A percentile compares a stretch with the other conserved stretches of the same genome.
Conservation (phyloP, 1,140 invertebrate species). For the Neocloeon triangulifer region DNA sequence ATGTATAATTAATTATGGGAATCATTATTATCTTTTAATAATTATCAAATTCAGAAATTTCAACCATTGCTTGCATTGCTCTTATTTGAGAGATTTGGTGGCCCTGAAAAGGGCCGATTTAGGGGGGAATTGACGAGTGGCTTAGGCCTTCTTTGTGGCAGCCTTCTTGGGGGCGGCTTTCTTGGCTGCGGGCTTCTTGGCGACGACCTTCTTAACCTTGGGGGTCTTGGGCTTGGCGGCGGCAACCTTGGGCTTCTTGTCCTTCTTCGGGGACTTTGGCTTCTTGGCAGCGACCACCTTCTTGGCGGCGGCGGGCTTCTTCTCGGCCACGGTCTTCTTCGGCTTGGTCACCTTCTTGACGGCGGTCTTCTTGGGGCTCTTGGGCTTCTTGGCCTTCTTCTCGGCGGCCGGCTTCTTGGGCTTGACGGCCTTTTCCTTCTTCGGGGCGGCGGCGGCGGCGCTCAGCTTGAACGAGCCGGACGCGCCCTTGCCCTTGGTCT, state of each 20-base stretch:
- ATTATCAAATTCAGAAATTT: no score
- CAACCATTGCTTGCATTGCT: no score
- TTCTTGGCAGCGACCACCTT: no score
- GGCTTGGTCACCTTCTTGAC: constrained; percentile 6
- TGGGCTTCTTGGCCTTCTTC: constrained; percentile 8
- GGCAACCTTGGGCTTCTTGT: constrained; percentile 7
- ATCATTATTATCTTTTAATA: no score
- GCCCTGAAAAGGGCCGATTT: no score
- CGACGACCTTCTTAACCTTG: constrained; percentile 9
- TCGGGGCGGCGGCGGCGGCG: not conserved
- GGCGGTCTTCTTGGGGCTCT: constrained; percentile 7
- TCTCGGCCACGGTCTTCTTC: constrained; percentile 6
- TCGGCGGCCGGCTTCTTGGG: not conserved
- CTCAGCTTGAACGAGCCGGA: constrained; percentile 28
- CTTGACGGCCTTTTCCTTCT: constrained; percentile 2
- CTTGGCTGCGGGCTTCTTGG: constrained; percentile 8
- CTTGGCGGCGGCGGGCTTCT: constrained; percentile 6
- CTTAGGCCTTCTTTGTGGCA: no score
- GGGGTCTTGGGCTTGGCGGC: constrained; percentile 2
- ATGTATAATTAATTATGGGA: no score
- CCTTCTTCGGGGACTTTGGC: constrained; percentile 7
- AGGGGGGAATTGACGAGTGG: not conserved
- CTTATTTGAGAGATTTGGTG: no score
- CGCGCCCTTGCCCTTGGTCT: constrained; percentile 29
- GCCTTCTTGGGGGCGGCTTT: constrained; percentile 8